These are phyloP conservation scores for Henricia sp. DNA, from an alignment of 53 echinoderm and acorn worm genomes.

Conservation along the genomic window DNA sequence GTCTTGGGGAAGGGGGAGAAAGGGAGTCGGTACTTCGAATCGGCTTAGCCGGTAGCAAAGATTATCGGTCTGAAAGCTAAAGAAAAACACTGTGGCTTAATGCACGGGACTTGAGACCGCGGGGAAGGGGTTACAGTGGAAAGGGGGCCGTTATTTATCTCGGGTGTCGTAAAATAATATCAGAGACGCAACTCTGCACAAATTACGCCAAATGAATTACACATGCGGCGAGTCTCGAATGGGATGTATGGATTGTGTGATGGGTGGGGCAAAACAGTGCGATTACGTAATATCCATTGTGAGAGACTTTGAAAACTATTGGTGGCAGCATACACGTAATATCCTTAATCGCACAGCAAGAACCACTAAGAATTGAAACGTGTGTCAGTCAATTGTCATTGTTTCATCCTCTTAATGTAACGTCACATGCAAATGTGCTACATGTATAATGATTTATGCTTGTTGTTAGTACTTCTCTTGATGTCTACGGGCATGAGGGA, in stretches of 20 bases:
- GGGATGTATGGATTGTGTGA: slow-evolving; percentile 36
- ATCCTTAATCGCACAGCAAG: too few species aligned
- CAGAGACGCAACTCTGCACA: slow-evolving; percentile 51
- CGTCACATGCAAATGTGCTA: too few species aligned
- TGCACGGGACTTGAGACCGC: background rate
- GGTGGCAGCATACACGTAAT: too few species aligned
- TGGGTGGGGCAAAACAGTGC: too few species aligned
- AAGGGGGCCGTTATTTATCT: background rate
- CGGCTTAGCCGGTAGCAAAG: slow-evolving; percentile 32
- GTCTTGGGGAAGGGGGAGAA: background rate
- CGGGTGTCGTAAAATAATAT: slow-evolving; percentile 50
- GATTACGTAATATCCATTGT: too few species aligned
- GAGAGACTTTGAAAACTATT: too few species aligned
- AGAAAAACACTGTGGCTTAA: slow-evolving; percentile 54
- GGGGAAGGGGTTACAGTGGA: background rate
- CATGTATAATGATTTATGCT: too few species aligned
- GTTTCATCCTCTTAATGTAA: too few species aligned
- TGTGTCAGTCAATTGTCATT: too few species aligned
- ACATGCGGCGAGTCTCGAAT: slow-evolving; percentile 26
- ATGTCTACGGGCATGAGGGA: too few species aligned
- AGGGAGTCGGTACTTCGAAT: background rate
- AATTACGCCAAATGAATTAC: slow-evolving; percentile 55
- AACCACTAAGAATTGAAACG: too few species aligned
- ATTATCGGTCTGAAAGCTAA: slow-evolving; percentile 29
- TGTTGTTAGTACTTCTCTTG: too few species aligned